Evolutionary conservation across 1,140 invertebrate species (phyloP).

Genomic region (Octopus sinensis): DNA sequence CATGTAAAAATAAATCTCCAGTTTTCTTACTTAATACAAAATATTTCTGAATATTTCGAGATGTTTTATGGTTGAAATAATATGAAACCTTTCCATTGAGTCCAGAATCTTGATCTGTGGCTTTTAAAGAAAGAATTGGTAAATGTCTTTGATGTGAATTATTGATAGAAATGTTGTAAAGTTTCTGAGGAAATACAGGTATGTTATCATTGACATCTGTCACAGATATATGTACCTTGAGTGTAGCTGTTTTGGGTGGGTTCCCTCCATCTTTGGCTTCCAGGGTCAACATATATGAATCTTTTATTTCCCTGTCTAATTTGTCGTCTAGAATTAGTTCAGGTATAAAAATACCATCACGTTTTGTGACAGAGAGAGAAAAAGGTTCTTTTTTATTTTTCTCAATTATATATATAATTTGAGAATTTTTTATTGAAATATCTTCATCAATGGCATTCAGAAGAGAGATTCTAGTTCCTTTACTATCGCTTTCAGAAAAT

Average conservation of each 20-base stretch:
- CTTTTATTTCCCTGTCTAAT: slow-evolving; percentile 38
- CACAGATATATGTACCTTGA: slow-evolving; percentile 58
- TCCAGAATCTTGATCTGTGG: slow-evolving; percentile 42
- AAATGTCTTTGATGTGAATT: slow-evolving; percentile 28
- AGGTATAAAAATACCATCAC: slow-evolving; percentile 41
- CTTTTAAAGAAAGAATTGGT: slow-evolving; percentile 30
- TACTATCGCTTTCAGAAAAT: slow-evolving; percentile 37
- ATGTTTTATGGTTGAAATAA: too few relatives aligned
- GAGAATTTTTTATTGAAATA: slow-evolving; percentile 31
- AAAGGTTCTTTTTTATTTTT: slow-evolving; percentile 32
- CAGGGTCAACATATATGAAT: slow-evolving; percentile 67
- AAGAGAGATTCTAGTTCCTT: slow-evolving; percentile 20
- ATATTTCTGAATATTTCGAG: too few relatives aligned
- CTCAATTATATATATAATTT: slow-evolving; percentile 33
- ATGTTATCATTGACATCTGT: slow-evolving; percentile 57
- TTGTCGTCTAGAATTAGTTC: slow-evolving; percentile 35
- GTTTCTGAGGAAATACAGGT: slow-evolving; percentile 68
- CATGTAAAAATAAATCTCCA: too few relatives aligned
- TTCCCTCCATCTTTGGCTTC: slow-evolving; percentile 74
- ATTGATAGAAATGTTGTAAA: slow-evolving; percentile 32
- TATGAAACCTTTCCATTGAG: slow-evolving; percentile 60
- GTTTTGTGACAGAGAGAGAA: slow-evolving; percentile 32
- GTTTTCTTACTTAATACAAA: too few relatives aligned
- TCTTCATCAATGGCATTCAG: slow-evolving; percentile 42
- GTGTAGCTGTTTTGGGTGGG: slow-evolving; percentile 73